Evolutionary conservation across 1,140 invertebrate species (phyloP).

Genomic region (Brachionus asplanchnoidis): DNA sequence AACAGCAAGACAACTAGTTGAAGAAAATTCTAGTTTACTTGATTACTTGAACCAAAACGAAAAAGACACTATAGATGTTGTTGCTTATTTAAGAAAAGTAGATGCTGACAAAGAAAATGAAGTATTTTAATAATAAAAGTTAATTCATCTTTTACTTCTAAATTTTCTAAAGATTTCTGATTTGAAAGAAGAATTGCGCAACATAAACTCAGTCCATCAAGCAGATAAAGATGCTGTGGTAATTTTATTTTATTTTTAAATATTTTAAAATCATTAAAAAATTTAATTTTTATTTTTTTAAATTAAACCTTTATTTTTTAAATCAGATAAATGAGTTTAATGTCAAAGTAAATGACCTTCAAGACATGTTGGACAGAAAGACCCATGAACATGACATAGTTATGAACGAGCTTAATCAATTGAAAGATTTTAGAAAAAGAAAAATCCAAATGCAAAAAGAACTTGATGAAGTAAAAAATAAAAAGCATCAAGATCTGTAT

Average conservation of each 20-base stretch:
- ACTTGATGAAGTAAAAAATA: conserved; percentile 27
- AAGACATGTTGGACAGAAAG: conserved; percentile 50
- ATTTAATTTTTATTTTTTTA: too few relatives aligned
- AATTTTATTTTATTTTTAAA: not conserved
- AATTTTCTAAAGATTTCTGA: not conserved
- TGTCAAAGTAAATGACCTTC: conserved; percentile 52
- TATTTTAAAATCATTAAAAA: too few relatives aligned
- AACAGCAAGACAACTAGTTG: conserved; percentile 50
- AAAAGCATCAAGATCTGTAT: not conserved
- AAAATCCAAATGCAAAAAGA: conserved; percentile 56
- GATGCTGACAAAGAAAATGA: conserved; percentile 54
- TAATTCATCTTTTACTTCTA: not conserved
- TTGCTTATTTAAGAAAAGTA: conserved; percentile 54
- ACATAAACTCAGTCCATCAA: conserved; percentile 48
- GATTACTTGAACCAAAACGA: conserved; percentile 54
- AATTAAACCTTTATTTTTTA: too few relatives aligned
- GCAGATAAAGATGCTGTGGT: conserved; percentile 53
- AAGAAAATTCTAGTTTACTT: conserved; percentile 54
- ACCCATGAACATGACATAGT: conserved; percentile 52
- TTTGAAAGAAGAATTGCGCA: conserved; percentile 7
- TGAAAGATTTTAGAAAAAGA: conserved; percentile 55
- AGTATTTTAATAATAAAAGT: conserved; percentile 44
- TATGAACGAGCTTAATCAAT: conserved; percentile 54
- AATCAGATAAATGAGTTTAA: conserved; percentile 50
- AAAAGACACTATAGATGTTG: conserved; percentile 57